A percentile compares a stretch with the other conserved stretches of the same genome.
Conservation (phyloP, 2,797 vertebrate genomes). For the Microctenopoma lineatum region DNA sequence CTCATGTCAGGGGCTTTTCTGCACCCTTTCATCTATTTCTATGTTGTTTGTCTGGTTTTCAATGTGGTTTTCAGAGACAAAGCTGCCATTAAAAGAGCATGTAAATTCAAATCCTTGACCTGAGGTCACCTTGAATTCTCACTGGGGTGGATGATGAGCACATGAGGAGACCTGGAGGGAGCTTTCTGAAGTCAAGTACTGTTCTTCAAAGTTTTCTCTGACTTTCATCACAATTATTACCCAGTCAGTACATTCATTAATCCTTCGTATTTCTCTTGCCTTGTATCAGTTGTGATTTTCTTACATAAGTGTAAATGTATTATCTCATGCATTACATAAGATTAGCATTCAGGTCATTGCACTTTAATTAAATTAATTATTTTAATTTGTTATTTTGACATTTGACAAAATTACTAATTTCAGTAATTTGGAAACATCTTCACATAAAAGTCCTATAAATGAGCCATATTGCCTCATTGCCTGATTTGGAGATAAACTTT, state of each 20-base stretch:
- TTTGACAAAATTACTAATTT: no score
- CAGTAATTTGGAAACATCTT: constrained; percentile 22
- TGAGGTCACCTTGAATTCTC: constrained; percentile 36
- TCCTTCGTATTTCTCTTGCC: not conserved
- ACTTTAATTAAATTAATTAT: no score
- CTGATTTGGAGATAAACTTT: constrained; percentile 35
- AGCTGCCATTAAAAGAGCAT: constrained; percentile 48
- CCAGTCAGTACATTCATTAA: constrained; percentile 16
- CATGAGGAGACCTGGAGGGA: constrained; percentile 57
- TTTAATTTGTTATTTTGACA: no score
- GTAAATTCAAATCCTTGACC: constrained; percentile 43
- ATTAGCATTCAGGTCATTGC: not conserved
- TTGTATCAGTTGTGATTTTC: constrained; percentile 27
- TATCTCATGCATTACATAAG: constrained; percentile 1
- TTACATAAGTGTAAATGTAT: constrained; percentile 20
- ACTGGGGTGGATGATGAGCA: constrained; percentile 58
- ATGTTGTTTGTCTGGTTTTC: constrained; percentile 58
- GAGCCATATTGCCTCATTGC: not conserved
- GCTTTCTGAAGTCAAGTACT: constrained; percentile 35
- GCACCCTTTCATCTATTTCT: constrained; percentile 67
- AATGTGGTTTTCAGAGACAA: constrained; percentile 38
- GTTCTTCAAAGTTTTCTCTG: constrained; percentile 21
- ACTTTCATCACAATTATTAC: constrained; percentile 13
- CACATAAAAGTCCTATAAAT: constrained; percentile 19
- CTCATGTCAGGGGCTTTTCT: constrained; percentile 46